Percentiles rank a stretch among this genome's conserved stretches.
phyloP scores from a whole-genome alignment of 2,113 vertebrate species.

The Xiphorhynchus elegans region DNA sequence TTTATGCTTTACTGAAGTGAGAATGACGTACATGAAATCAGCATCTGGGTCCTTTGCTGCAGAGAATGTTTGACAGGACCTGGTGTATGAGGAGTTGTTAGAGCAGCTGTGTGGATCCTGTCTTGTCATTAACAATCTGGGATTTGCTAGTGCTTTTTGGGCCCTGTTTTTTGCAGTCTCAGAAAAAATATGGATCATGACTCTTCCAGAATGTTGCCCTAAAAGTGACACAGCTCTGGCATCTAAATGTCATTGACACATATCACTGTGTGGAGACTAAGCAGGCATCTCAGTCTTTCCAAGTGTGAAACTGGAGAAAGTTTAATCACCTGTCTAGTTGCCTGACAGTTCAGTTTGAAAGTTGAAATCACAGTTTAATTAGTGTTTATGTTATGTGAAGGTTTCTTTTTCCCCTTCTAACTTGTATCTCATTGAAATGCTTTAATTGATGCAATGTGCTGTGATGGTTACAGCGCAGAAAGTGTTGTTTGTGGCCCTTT shows the following conservation, averaged over 20 bases:
- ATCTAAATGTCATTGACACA: background rate
- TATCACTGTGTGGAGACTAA: background rate
- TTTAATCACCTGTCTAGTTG: slow-evolving; percentile 54
- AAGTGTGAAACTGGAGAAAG: slow-evolving; percentile 24
- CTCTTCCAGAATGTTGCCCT: background rate
- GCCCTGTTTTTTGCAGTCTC: background rate
- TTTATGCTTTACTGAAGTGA: background rate
- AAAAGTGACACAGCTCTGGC: background rate
- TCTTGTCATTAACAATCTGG: background rate
- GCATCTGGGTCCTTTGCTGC: background rate
- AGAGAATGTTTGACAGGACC: background rate
- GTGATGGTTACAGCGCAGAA: background rate
- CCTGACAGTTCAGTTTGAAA: slow-evolving; percentile 29
- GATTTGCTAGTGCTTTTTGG: background rate
- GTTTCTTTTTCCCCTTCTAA: background rate
- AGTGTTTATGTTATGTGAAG: background rate
- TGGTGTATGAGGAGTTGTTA: background rate
- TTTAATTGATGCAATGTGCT: background rate
- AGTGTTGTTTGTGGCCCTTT: background rate
- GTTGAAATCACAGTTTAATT: slow-evolving; percentile 48
- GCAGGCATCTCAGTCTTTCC: background rate
- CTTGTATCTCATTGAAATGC: background rate
- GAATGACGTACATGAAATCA: background rate
- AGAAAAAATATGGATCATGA: background rate
- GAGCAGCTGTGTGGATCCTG: background rate